A percentile compares a stretch with the other conserved stretches of the same genome.
Conservation (phyloP, 2,113 vertebrate genomes). For the Oxyruncus cristatus region DNA sequence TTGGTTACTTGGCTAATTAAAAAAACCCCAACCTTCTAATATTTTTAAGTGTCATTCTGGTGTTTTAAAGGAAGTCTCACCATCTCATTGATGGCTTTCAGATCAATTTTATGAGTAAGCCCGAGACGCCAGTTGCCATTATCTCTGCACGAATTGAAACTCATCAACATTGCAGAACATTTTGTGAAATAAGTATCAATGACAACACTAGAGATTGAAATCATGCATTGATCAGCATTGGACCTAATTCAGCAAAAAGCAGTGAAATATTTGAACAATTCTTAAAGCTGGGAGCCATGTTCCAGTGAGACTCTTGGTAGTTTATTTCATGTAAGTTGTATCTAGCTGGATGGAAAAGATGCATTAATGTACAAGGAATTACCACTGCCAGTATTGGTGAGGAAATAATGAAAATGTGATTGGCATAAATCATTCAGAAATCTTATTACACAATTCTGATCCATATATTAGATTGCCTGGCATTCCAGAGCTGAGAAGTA, state of each 20-base stretch:
- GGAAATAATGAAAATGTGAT: constrained; percentile 31
- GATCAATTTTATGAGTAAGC: neutral
- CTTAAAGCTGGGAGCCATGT: neutral
- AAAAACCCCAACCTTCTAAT: neutral
- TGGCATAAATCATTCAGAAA: constrained; percentile 32
- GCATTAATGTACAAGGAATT: neutral
- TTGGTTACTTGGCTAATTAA: neutral
- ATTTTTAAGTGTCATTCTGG: neutral
- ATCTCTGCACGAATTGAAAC: neutral
- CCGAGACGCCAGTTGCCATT: neutral
- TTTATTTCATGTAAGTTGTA: neutral
- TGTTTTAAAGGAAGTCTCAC: neutral
- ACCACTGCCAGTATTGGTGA: neutral
- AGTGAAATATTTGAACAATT: neutral
- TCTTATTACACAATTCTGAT: neutral
- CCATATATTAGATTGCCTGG: neutral
- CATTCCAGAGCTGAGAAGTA: neutral
- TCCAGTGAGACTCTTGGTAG: neutral
- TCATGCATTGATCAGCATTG: neutral
- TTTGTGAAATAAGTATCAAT: neutral
- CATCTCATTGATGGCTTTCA: neutral
- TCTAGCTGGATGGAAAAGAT: neutral
- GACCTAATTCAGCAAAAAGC: neutral
- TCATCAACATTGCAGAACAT: neutral
- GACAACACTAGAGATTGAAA: neutral